These are phyloP conservation scores for Pygocentrus nattereri DNA, from an alignment of 2,797 vertebrate species.

Conservation along the genomic window DNA sequence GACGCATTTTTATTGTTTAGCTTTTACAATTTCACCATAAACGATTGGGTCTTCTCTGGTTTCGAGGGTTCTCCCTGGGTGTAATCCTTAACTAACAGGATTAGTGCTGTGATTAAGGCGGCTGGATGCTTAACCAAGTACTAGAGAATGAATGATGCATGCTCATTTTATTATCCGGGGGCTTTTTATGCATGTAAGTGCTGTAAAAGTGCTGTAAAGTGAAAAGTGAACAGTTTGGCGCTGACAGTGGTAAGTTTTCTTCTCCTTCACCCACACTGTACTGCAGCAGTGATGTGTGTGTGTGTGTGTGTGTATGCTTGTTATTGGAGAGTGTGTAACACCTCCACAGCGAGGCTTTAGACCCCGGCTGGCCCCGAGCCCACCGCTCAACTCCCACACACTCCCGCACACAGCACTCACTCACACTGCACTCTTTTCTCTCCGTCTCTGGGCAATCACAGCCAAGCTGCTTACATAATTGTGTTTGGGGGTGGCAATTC, in stretches of 20 bases:
- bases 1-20: too few species aligned
- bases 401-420: conserved; percentile 48
- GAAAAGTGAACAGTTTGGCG: conserved; percentile 20
- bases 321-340: conserved; percentile 60
- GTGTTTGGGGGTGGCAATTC: conserved; percentile 59
- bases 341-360: conserved; percentile 60
- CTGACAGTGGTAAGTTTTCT: not conserved
- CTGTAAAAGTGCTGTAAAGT: not conserved
- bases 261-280: conserved; percentile 51
- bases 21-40: too few species aligned
- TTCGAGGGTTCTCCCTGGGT: too few species aligned
- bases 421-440: conserved; percentile 47
- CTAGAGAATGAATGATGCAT: too few species aligned
- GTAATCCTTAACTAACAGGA: too few species aligned
- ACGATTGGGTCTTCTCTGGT: too few species aligned
- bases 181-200: too few species aligned
- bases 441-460: conserved; percentile 50
- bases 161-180: too few species aligned
- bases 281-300: conserved; percentile 34
- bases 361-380: conserved; percentile 58
- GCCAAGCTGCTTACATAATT: conserved; percentile 64
- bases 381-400: conserved; percentile 57
- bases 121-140: too few species aligned
- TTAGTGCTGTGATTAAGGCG: too few species aligned
- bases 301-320: conserved; percentile 46